These are phyloP conservation scores for Aethes cnicana DNA, from an alignment of 2,888 invertebrate species.

Conservation along the genomic window DNA sequence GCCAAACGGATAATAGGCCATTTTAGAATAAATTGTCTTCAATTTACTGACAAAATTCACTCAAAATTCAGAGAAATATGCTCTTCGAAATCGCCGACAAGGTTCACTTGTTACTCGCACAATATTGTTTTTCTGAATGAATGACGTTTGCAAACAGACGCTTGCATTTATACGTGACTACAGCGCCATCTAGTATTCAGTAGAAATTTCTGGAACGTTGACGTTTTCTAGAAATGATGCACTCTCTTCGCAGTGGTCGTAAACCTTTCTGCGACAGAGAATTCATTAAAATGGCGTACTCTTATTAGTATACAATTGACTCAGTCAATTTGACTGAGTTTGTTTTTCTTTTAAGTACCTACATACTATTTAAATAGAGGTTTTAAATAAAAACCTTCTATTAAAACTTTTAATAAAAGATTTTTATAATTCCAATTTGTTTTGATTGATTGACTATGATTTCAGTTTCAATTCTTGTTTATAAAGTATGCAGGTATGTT, in stretches of 20 bases:
- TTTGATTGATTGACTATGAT: no score
- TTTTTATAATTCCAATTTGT: no score
- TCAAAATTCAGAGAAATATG: conserved; percentile 21
- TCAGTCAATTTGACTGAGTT: no score
- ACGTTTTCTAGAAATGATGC: conserved; percentile 12
- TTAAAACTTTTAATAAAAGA: no score
- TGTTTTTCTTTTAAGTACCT: no score
- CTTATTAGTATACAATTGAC: no score
- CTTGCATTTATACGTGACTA: conserved; percentile 40
- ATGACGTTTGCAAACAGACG: conserved; percentile 14
- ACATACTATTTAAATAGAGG: no score
- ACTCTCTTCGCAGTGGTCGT: neutral
- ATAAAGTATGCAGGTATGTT: no score
- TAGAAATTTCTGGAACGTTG: conserved; percentile 47
- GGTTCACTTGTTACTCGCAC: conserved; percentile 10
- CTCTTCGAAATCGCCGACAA: conserved; percentile 27
- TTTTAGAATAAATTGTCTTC: conserved; percentile 42
- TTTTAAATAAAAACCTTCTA: no score
- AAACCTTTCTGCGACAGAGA: no score
- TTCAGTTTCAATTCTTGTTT: no score
- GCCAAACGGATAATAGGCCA: conserved; percentile 69
- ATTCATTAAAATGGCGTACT: no score
- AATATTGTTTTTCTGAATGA: conserved; percentile 39
- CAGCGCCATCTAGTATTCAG: conserved; percentile 53
- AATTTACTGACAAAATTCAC: conserved; percentile 1